Conservation (phyloP, 2,888 invertebrate genomes). For the Nycteola revayana region DNA sequence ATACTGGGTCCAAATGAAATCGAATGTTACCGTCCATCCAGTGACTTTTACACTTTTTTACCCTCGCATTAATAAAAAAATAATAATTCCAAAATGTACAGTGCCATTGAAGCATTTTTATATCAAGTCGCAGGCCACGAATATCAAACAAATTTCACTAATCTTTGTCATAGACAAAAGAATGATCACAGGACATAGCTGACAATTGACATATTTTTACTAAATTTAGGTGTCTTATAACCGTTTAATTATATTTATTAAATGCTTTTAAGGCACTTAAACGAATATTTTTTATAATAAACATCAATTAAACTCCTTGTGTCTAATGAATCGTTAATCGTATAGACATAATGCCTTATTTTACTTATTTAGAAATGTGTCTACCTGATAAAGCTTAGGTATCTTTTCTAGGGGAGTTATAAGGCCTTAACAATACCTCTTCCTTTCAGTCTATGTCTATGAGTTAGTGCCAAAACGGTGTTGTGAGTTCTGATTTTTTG, state of each 20-base stretch:
- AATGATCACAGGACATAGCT: conserved; percentile 4
- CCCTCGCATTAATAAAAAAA: conserved; percentile 26
- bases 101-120: conserved; percentile 42
- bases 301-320: no score
- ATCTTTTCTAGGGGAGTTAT: no score
- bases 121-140: conserved; percentile 35
- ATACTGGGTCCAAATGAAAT: conserved; percentile 48
- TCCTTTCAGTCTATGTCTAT: conserved; percentile 43
- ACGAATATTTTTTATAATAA: no score
- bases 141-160: conserved; percentile 30
- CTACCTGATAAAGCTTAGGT: no score
- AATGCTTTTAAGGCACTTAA: no score
- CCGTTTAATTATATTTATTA: no score
- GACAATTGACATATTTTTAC: no score
- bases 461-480: conserved; percentile 60
- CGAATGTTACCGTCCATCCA: conserved; percentile 68
- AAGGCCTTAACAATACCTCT: no score
- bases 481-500: conserved; percentile 51
- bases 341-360: no score
- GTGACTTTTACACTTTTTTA: conserved; percentile 46
- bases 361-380: no score
- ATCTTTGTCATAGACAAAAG: conserved; percentile 41
- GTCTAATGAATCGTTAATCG: no score
- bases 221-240: no score
- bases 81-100: conserved; percentile 13